A percentile compares a stretch with the other conserved stretches of the same genome.
Evolutionary conservation across 2,113 vertebrate genomes (phyloP).

Genomic region (Chamaea fasciata): DNA sequence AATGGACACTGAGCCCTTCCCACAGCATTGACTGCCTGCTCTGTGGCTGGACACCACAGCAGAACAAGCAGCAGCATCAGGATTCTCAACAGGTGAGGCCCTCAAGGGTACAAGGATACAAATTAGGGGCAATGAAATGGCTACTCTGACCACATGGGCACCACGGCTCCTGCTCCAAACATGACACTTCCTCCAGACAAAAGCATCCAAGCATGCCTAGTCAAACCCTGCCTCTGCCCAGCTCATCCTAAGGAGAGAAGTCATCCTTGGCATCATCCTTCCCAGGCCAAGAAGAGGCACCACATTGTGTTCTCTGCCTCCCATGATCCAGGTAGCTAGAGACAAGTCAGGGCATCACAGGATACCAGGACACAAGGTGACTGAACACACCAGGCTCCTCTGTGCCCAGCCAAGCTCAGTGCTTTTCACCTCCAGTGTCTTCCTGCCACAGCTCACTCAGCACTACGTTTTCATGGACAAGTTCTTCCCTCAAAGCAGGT

Average conservation of each 20-base stretch:
- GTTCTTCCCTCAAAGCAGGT: neutral
- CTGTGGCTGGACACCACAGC: rapidly evolving
- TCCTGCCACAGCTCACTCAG: neutral
- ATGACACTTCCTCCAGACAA: neutral
- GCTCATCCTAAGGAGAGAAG: neutral
- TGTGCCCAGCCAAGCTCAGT: neutral
- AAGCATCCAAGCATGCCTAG: rapidly evolving
- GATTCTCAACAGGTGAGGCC: neutral
- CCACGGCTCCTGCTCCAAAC: neutral
- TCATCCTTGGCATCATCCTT: neutral
- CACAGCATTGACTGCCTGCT: neutral
- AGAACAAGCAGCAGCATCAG: neutral
- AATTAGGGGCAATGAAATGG: neutral
- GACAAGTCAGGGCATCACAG: neutral
- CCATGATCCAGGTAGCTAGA: neutral
- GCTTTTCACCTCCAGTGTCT: rapidly evolving
- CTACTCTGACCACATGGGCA: neutral
- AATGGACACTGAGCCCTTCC: neutral
- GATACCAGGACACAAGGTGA: neutral
- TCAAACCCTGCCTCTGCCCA: neutral
- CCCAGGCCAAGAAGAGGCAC: neutral
- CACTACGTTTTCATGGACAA: neutral
- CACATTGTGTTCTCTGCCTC: neutral
- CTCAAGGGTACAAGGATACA: neutral
- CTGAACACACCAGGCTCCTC: neutral